These are phyloP conservation scores for Trichomalopsis sarcophagae DNA, from an alignment of 1,140 invertebrate genomes.

Conservation along the genomic window DNA sequence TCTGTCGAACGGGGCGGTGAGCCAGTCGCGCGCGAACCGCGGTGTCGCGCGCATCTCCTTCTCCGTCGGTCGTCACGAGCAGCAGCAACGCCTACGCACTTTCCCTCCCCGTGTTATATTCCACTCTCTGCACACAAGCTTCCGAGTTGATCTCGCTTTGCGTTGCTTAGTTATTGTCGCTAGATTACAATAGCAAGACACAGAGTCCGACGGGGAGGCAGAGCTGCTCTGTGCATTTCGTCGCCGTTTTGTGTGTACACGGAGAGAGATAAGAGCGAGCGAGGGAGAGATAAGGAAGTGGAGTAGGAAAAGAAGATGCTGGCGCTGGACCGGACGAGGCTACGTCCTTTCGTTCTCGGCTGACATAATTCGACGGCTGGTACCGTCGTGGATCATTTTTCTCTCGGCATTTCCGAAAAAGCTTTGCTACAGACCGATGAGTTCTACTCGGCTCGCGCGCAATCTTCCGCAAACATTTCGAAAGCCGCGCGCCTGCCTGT, in stretches of 20 bases:
- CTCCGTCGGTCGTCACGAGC: constrained; percentile 45
- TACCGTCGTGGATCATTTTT: not conserved
- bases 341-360: not conserved
- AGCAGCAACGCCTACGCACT: not conserved
- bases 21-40: constrained; percentile 69
- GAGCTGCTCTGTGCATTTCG: not conserved
- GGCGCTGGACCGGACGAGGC: not conserved
- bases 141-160: too few species aligned
- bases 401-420: not conserved
- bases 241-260: not conserved
- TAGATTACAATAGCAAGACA: too few species aligned
- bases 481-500: not conserved
- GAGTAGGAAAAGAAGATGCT: not conserved
- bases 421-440: not conserved
- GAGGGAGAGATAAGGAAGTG: not conserved
- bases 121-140: too few species aligned
- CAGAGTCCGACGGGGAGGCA: not conserved
- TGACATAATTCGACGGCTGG: not conserved
- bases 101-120: too few species aligned
- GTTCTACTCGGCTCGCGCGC: too few species aligned
- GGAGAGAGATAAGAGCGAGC: too few species aligned
- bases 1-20: not conserved
- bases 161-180: too few species aligned
- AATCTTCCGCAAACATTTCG: not conserved
- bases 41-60: constrained; percentile 62